phyloP scores from a whole-genome alignment of 2,888 invertebrate genomes.

The Galeruca laticollis region DNA sequence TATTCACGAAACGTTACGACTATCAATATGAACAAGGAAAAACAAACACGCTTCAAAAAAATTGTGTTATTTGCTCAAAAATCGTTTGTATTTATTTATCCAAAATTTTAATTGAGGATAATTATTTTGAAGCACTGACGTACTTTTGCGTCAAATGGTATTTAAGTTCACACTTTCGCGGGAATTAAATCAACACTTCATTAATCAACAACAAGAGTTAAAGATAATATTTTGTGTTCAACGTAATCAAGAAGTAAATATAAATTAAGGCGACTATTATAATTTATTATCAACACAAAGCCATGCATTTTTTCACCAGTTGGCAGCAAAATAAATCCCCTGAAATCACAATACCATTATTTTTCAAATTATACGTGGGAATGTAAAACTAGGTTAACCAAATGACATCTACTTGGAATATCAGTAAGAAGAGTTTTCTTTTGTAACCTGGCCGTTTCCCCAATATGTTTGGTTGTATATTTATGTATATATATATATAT shows the following conservation, averaged over 20 bases:
- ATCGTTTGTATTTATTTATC: conserved; percentile 10
- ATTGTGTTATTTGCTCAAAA: neutral
- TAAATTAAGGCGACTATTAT: neutral
- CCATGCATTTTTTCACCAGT: no score
- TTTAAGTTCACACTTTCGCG: conserved; percentile 5
- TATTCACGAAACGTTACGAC: neutral
- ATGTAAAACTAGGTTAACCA: no score
- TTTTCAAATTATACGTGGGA: no score
- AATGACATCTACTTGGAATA: no score
- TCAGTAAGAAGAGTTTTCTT: no score
- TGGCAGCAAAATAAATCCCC: no score
- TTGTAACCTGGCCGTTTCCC: no score
- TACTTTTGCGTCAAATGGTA: conserved; percentile 5
- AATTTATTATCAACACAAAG: neutral
- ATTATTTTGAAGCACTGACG: conserved; percentile 15
- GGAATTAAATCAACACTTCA: neutral
- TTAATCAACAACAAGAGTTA: conserved; percentile 47
- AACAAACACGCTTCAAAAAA: conserved; percentile 2
- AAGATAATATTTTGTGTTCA: neutral
- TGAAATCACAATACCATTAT: no score
- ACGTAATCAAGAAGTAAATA: neutral
- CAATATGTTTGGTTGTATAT: no score
- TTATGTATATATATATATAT: no score
- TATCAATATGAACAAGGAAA: conserved; percentile 2
- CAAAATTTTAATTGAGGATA: conserved; percentile 15